Base-by-base conservation (phyloP, 2,888 invertebrate species). In the Pterobdella sp. region DNA sequence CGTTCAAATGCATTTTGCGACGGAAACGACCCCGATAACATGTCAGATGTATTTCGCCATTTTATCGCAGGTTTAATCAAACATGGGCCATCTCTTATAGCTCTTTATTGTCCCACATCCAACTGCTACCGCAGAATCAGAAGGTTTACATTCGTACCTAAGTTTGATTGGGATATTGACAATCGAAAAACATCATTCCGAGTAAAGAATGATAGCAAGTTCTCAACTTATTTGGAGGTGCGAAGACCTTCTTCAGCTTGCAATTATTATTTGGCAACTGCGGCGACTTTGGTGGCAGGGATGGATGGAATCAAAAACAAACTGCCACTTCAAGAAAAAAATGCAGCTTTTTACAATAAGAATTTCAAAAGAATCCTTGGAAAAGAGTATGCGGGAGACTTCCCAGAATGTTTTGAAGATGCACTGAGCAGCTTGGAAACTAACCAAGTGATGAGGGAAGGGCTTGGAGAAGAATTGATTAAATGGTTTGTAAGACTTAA, bases 251-350 rank as follows among this genome's bases (percentile, higher is more conserved):
- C 74, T 22, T 64, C 70, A 1, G 65, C 74, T 31, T 64, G 72
- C 56, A 77, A 77, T 35, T 75, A 76, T 1, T 77, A 77, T 73
- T 66, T 77, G 34, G 75, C 74, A 4, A 35, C 74, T 10, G 77
- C 77, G 1, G 76, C 72, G 2, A 76, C 75, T 31, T 34, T 77
- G 1, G 76, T 75, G 7, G 77, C 77, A 26, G 77, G 77, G 35
- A 31, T 76, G 3, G 77, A 78, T 67, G 77, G 78, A 7, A 42
- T 77, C 31, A 29, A 35, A 10, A 68, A 72, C 31, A 66, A 73
- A n/a, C 66, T 76, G 42, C 65, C 32, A 0, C 65, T 66, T 34
- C 75, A 68, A 22, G 29, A n/a, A 4, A 26, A 49, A 22, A 52
- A 56, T 18, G 52, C 26, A 1, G 69, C 49, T 2, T 4, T 22